A percentile compares a stretch with the other conserved stretches of the same genome.
Conservation (phyloP, 2,888 invertebrate genomes). For the Suillia variegata region DNA sequence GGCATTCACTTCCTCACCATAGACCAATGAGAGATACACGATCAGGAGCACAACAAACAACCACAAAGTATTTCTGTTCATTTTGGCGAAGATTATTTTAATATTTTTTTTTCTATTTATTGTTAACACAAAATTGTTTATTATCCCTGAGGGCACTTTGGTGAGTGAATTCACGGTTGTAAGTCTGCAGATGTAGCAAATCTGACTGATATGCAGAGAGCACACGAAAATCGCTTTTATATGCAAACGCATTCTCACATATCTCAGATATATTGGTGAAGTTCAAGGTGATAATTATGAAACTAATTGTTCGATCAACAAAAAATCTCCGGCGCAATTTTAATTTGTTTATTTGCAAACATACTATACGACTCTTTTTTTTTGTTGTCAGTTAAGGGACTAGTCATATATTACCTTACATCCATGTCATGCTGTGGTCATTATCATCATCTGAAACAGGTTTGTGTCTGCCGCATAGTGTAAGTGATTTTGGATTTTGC, state of each 20-base stretch:
- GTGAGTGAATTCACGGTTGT: neutral
- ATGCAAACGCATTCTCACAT: slow-evolving; percentile 19
- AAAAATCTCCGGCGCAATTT: slow-evolving; percentile 1
- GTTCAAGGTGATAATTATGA: slow-evolving; percentile 45
- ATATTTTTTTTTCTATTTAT: slow-evolving; percentile 2
- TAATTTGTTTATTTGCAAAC: neutral
- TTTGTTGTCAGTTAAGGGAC: neutral
- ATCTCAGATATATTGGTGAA: slow-evolving; percentile 28
- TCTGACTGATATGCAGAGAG: slow-evolving; percentile 39
- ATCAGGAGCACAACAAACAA: slow-evolving; percentile 41
- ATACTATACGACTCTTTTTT: neutral
- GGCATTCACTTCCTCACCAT: slow-evolving; percentile 36
- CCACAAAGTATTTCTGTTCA: slow-evolving; percentile 48
- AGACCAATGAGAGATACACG: slow-evolving; percentile 47
- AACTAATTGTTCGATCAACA: slow-evolving; percentile 25
- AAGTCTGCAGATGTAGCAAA: slow-evolving; percentile 37
- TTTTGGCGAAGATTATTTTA: slow-evolving; percentile 26
- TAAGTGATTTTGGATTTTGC: neutral
- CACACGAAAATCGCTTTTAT: slow-evolving; percentile 32
- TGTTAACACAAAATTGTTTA: neutral
- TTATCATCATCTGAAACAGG: neutral
- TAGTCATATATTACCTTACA: no score
- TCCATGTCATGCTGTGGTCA: neutral
- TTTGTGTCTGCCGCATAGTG: neutral
- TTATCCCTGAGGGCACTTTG: slow-evolving; percentile 25